phyloP scores from a whole-genome alignment of 2,888 invertebrate species.

The Ariolimax columbianus region DNA sequence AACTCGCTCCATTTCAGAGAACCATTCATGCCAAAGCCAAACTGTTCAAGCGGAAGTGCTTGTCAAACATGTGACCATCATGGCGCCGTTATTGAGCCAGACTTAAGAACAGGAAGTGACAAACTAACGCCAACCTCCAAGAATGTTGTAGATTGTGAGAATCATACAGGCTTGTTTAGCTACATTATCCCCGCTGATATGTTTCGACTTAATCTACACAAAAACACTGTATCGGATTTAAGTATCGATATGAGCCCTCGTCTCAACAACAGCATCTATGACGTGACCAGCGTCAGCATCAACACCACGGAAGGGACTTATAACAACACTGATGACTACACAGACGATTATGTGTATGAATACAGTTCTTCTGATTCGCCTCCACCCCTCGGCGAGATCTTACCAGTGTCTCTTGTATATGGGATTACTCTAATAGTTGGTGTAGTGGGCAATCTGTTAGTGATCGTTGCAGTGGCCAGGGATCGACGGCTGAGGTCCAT shows the following conservation, averaged over 20 bases:
- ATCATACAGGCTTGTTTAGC: too few species aligned
- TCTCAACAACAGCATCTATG: background rate
- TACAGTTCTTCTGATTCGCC: slow-evolving; percentile 31
- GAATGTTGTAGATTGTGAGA: too few species aligned
- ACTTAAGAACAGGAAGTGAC: too few species aligned
- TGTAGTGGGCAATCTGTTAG: slow-evolving; percentile 42
- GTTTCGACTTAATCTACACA: too few species aligned
- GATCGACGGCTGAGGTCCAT: slow-evolving; percentile 51
- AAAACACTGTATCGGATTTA: background rate
- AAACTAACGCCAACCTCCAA: too few species aligned
- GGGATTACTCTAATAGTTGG: slow-evolving; percentile 51
- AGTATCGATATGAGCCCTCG: background rate
- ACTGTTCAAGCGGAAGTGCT: too few species aligned
- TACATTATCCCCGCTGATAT: too few species aligned
- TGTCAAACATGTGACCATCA: too few species aligned
- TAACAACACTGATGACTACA: background rate
- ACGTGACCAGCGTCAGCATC: background rate
- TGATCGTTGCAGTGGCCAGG: slow-evolving; percentile 51
- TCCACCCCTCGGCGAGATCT: slow-evolving; percentile 44
- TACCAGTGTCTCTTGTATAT: slow-evolving; percentile 52
- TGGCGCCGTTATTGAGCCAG: too few species aligned
- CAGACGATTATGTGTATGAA: slow-evolving; percentile 48
- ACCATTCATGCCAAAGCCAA: too few species aligned
- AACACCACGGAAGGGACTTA: background rate
- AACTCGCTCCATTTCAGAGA: too few species aligned